Base-by-base conservation (phyloP, 1,140 invertebrate genomes). In the Penaeus vannamei region DNA sequence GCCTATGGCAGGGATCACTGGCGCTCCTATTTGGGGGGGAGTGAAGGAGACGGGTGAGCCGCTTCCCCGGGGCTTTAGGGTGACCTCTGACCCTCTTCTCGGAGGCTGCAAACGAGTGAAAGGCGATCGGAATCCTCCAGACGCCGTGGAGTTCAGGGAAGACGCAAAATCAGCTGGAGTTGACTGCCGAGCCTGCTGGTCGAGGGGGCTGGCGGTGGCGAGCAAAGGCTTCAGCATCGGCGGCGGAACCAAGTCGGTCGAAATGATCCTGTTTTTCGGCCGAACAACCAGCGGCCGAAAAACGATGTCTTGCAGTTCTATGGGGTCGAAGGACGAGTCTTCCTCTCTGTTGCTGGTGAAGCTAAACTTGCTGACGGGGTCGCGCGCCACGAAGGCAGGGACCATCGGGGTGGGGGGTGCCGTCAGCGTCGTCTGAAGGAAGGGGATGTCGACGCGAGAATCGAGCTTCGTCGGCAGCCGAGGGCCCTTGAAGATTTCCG, bases 331-430 rank as follows among this genome's bases (percentile, higher is more conserved):
- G 23, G 32, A 17, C n/a, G n/a, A 23, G 29, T 79, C 20, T n/a
- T 87, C 79, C 36, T 32, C 46, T 14, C 36, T 60, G 59, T n/a
- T 87, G n/a, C 64, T 80, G 14, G 42, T 66, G 59, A 87, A 87
- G 10, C 23, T 53, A 53, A 87, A 87, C 61, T n/a, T 87, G 26
- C 53, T 81, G 2, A 77, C 86, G 29, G 86, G 77, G 32, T 79
- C 36, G 17, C 86, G 77, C 4, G 86, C 86, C 32, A 87, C 86
- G 66, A 59, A 59, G 22, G 60, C 62, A 53, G 86, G 86, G 22
- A 81, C 62, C 86, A 81, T 87, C 26, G 77, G 80, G 79, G 81
- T 53, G 12, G 83, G 17, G 23, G 36, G 61, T 4, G 26, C 36
- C 46, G 83, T 26, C 42, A 29, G 83, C 23, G 83, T 61, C 42